These are phyloP conservation scores for Aldabrachelys gigantea DNA, from an alignment of 2,113 vertebrate genomes.

Conservation along the genomic window DNA sequence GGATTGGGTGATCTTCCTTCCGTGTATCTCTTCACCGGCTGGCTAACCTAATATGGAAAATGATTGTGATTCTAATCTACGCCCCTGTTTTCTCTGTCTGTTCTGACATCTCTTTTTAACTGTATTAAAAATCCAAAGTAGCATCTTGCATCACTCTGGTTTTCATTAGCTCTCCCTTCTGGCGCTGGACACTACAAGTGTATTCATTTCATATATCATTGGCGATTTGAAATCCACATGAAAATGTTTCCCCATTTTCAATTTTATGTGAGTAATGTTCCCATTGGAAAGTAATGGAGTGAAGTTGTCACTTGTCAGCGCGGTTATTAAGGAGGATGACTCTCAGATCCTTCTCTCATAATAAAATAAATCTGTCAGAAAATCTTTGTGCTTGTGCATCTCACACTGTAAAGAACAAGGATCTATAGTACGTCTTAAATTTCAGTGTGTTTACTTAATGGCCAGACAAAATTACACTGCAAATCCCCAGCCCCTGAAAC, in stretches of 20 bases:
- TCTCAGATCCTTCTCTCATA: slow-evolving; percentile 77
- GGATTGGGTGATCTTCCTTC: neutral
- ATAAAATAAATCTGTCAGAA: slow-evolving; percentile 83
- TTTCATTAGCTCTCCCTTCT: slow-evolving; percentile 24
- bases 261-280: slow-evolving; percentile 83
- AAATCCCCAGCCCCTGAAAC: neutral
- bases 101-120: neutral
- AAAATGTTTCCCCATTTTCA: slow-evolving; percentile 81
- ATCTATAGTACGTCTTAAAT: neutral
- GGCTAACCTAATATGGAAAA: neutral
- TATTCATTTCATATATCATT: slow-evolving; percentile 74
- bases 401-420: slow-evolving; percentile 11
- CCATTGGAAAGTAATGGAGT: slow-evolving; percentile 85
- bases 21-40: neutral
- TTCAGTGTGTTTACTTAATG: neutral
- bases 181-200: slow-evolving; percentile 37
- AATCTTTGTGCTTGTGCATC: slow-evolving; percentile 15
- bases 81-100: neutral
- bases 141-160: neutral
- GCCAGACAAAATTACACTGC: fast-evolving
- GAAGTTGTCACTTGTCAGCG: slow-evolving; percentile 85
- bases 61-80: fast-evolving
- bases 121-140: neutral
- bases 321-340: slow-evolving; percentile 84
- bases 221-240: slow-evolving; percentile 76